Percentiles rank a stretch among this genome's conserved stretches.
phyloP scores from a whole-genome alignment of 2,113 vertebrate genomes.

The Antigone vipio region DNA sequence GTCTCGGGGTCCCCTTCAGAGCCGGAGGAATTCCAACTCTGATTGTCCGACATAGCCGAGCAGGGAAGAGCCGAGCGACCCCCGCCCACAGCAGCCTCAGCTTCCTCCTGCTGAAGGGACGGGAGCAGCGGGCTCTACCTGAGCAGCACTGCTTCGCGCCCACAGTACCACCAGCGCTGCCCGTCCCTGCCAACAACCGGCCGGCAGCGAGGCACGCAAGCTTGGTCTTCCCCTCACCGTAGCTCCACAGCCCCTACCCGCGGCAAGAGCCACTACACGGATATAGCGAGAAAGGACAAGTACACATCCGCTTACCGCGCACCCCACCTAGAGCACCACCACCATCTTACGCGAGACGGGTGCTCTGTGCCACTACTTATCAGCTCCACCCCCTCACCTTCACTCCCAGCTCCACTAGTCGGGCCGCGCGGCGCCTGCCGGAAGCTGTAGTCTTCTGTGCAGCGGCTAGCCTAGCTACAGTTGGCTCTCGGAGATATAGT shows the following conservation, averaged over 20 bases:
- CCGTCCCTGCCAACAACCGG: neutral
- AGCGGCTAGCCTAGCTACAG: neutral
- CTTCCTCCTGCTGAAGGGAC: neutral
- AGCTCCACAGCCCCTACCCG: neutral
- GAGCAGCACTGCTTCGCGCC: neutral
- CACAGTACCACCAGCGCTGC: neutral
- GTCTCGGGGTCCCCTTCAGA: constrained; percentile 92
- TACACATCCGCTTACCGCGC: neutral
- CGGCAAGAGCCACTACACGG: neutral
- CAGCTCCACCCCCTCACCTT: neutral
- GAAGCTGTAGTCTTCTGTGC: neutral
- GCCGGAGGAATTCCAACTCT: constrained; percentile 88
- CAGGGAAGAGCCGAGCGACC: constrained; percentile 17
- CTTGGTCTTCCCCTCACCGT: neutral
- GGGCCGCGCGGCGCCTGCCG: neutral
- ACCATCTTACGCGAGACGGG: neutral
- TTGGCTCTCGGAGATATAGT: neutral
- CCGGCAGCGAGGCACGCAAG: neutral
- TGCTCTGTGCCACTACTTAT: neutral
- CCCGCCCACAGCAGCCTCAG: constrained; percentile 7
- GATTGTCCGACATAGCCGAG: constrained; percentile 85
- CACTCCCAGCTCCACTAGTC: neutral
- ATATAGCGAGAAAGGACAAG: neutral
- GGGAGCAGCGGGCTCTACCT: neutral
- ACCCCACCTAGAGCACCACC: neutral